phyloP scores from a whole-genome alignment of 2,797 vertebrate genomes.

The Numenius phaeopus region DNA sequence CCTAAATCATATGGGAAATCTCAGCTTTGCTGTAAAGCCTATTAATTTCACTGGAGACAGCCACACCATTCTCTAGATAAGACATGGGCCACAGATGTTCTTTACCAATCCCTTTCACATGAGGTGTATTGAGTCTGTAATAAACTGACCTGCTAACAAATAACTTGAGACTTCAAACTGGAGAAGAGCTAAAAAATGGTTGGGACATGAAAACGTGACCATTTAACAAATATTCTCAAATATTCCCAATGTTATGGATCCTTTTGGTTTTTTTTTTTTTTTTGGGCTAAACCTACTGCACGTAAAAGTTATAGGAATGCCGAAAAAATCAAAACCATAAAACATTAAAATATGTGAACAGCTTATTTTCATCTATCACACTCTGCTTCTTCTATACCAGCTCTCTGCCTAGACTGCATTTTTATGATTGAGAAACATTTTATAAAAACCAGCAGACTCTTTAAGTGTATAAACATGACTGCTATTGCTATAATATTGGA shows the following conservation, averaged over 20 bases:
- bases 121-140: not conserved
- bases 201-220: not conserved
- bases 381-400: not conserved
- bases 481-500: slow-evolving; percentile 20
- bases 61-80: not conserved
- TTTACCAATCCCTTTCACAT: not conserved
- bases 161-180: not conserved
- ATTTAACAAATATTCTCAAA: not conserved
- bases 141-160: not conserved
- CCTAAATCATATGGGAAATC: not conserved
- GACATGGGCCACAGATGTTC: not conserved
- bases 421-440: slow-evolving; percentile 48
- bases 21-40: slow-evolving; percentile 25
- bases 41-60: slow-evolving; percentile 14
- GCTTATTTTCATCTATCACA: slow-evolving; percentile 43
- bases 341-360: not conserved
- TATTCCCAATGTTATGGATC: not conserved
- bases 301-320: not conserved
- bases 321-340: not conserved
- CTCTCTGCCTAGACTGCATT: not conserved
- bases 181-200: not conserved
- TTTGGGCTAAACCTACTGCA: not conserved
- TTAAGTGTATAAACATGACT: slow-evolving; percentile 28
- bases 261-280: not conserved
- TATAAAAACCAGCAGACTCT: slow-evolving; percentile 44